Evolutionary conservation across 37 sponge, comb jelly and placozoan genomes (phyloP).

Genomic region (Geodia barretti): DNA sequence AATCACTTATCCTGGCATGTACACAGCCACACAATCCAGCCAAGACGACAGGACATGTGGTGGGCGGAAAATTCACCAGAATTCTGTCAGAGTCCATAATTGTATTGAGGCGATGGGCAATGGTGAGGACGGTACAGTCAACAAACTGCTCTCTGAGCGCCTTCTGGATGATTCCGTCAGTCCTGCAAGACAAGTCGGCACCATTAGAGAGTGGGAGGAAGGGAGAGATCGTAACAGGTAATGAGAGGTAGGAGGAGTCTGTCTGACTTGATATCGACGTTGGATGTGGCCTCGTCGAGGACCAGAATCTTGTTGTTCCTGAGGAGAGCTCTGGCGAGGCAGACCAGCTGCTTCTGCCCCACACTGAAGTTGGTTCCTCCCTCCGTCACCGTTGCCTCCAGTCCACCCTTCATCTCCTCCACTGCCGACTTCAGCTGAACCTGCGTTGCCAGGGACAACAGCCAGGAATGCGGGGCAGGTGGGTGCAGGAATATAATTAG

Average conservation of each 20-base stretch:
- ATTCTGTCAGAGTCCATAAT: slow-evolving; percentile 90
- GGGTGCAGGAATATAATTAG: neutral
- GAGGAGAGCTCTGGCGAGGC: slow-evolving; percentile 83
- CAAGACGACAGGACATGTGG: neutral
- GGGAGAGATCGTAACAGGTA: neutral
- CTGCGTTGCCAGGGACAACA: slow-evolving; percentile 7
- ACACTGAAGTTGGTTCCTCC: slow-evolving; percentile 87
- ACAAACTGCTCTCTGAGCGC: slow-evolving; percentile 72
- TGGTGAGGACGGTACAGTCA: slow-evolving; percentile 85
- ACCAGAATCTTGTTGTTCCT: slow-evolving; percentile 78
- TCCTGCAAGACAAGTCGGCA: slow-evolving; percentile 62
- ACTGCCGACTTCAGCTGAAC: slow-evolving; percentile 77
- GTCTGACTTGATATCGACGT: slow-evolving; percentile 76
- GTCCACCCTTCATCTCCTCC: slow-evolving; percentile 47
- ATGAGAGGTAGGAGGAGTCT: neutral
- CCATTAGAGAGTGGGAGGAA: neutral
- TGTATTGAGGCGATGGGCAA: slow-evolving; percentile 95
- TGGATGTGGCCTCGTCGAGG: slow-evolving; percentile 90
- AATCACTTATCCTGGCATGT: too few relatives aligned
- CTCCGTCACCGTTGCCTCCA: slow-evolving; percentile 71
- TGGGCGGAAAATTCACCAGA: slow-evolving; percentile 63
- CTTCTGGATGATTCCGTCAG: slow-evolving; percentile 88
- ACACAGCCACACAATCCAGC: neutral
- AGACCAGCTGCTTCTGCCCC: slow-evolving; percentile 86
- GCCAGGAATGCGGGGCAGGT: neutral